These are phyloP conservation scores for Xenopus borealis DNA, from an alignment of 2,113 vertebrate species.

Conservation along the genomic window DNA sequence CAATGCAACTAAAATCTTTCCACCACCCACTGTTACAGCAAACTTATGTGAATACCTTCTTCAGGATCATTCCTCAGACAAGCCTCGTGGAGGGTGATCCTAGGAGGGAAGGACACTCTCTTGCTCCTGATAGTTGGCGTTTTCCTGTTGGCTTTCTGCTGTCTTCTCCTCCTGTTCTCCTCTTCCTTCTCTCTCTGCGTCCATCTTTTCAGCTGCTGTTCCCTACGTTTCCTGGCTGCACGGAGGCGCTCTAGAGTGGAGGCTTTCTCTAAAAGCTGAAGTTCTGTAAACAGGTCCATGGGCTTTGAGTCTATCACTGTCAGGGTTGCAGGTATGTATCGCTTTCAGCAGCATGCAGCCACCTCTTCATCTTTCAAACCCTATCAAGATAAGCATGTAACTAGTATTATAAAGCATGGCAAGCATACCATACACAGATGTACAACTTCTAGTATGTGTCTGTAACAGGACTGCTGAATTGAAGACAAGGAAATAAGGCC, in stretches of 20 bases:
- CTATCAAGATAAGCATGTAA: neutral
- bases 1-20: too few species aligned
- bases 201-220: slow-evolving; percentile 96
- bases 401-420: neutral
- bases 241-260: slow-evolving; percentile 90
- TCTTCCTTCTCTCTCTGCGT: slow-evolving; percentile 92
- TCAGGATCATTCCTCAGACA: slow-evolving; percentile 88
- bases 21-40: neutral
- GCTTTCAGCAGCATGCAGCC: neutral
- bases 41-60: slow-evolving; percentile 74
- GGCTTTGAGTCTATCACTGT: slow-evolving; percentile 69
- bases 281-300: slow-evolving; percentile 89
- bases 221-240: slow-evolving; percentile 86
- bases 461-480: too few species aligned
- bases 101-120: slow-evolving; percentile 88
- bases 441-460: too few species aligned
- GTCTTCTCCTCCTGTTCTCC: slow-evolving; percentile 87
- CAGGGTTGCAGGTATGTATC: neutral
- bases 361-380: slow-evolving; percentile 35
- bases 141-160: slow-evolving; percentile 70
- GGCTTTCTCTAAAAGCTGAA: slow-evolving; percentile 94
- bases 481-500: too few species aligned
- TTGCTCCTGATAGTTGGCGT: slow-evolving; percentile 65
- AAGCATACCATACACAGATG: too few species aligned
- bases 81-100: slow-evolving; percentile 87